phyloP scores from a whole-genome alignment of 2,797 vertebrate genomes.

The Petrocephalus schoutedeni region DNA sequence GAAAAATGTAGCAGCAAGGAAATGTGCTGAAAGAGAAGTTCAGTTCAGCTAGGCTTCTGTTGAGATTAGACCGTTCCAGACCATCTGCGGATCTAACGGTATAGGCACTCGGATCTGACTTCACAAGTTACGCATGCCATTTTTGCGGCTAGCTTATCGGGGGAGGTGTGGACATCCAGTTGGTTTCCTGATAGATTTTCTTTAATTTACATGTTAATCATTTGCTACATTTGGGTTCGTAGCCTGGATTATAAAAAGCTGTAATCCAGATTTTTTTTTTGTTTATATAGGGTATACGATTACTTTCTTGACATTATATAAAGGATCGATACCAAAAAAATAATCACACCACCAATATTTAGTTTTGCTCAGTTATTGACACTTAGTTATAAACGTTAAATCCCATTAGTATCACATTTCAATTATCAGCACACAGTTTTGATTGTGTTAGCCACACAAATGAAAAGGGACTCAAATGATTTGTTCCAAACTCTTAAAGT shows the following conservation, averaged over 20 bases:
- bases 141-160: background rate
- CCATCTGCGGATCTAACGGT: background rate
- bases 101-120: constrained; percentile 8
- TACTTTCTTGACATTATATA: background rate
- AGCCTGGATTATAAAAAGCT: background rate
- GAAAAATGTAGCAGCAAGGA: constrained; percentile 5
- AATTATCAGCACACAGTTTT: constrained; percentile 6
- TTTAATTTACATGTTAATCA: background rate
- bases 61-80: constrained; percentile 3
- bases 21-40: background rate
- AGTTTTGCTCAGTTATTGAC: background rate
- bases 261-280: background rate
- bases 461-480: background rate
- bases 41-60: background rate
- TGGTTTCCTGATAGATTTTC: background rate
- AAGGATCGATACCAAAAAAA: background rate
- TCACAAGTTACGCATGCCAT: background rate
- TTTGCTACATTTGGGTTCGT: background rate
- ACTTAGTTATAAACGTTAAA: background rate
- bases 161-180: background rate
- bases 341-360: background rate
- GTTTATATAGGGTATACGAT: background rate
- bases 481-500: background rate
- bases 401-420: background rate
- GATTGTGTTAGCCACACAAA: background rate